These are phyloP conservation scores for Synanceia verrucosa DNA, from an alignment of 2,797 vertebrate genomes.

Conservation along the genomic window DNA sequence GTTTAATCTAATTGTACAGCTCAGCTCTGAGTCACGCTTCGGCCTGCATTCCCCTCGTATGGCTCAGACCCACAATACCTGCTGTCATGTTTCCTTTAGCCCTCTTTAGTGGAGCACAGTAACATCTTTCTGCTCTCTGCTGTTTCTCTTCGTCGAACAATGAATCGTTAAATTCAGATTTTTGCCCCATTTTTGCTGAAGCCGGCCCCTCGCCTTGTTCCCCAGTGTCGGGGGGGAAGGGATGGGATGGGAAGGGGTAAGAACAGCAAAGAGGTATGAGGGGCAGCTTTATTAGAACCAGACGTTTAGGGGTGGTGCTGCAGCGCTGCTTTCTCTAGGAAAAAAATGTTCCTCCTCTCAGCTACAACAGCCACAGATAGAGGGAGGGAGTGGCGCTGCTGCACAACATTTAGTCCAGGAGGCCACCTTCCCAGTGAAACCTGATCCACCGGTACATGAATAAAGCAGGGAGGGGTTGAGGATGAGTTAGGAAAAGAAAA, in stretches of 20 bases:
- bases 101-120: constrained; percentile 13
- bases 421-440: constrained; percentile 79
- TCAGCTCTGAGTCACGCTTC: constrained; percentile 73
- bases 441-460: constrained; percentile 70
- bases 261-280: constrained; percentile 60
- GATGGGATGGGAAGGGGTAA: constrained; percentile 5
- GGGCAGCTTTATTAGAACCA: constrained; percentile 85
- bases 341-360: constrained; percentile 53
- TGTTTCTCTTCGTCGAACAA: constrained; percentile 49
- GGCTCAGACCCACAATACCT: constrained; percentile 57
- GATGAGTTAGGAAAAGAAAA: constrained; percentile 59
- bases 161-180: constrained; percentile 59
- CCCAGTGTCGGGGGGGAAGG: constrained; percentile 19
- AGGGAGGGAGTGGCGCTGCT: constrained; percentile 58
- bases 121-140: constrained; percentile 29
- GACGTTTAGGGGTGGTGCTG: constrained; percentile 80
- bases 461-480: constrained; percentile 60
- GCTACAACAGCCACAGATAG: constrained; percentile 20
- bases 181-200: constrained; percentile 57
- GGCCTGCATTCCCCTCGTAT: constrained; percentile 53
- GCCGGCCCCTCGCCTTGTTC: constrained; percentile 68
- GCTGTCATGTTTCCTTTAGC: constrained; percentile 36
- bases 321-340: constrained; percentile 46
- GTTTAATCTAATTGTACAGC: constrained; percentile 48
- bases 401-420: constrained; percentile 55